phyloP scores from a whole-genome alignment of 2,113 vertebrate genomes.

The Nerophis lumbriciformis region DNA sequence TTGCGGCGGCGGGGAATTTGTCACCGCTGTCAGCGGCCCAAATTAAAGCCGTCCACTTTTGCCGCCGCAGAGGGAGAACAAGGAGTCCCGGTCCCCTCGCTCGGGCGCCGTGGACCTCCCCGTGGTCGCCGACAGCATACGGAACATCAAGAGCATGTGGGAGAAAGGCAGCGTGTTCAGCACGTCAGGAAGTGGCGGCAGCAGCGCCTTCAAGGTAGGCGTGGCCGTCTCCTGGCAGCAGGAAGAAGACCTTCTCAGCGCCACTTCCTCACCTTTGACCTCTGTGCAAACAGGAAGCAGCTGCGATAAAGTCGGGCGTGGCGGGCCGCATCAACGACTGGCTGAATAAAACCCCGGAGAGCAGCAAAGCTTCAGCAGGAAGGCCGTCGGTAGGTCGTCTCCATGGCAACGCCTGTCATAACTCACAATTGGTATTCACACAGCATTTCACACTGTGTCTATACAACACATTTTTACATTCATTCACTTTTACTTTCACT shows the following conservation, averaged over 20 bases:
- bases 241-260: constrained; percentile 6
- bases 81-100: constrained; percentile 76
- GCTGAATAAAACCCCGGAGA: constrained; percentile 95
- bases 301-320: constrained; percentile 93
- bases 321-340: constrained; percentile 97
- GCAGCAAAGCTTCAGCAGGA: constrained; percentile 81
- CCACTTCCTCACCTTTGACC: constrained; percentile 57
- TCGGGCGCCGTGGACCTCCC: constrained; percentile 82
- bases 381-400: constrained; percentile 83
- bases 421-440: neutral
- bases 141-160: constrained; percentile 98
- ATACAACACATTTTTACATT: too few species aligned
- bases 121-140: constrained; percentile 83
- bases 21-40: neutral
- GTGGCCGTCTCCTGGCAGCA: neutral
- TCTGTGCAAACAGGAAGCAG: constrained; percentile 82
- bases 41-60: constrained; percentile 3
- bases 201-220: constrained; percentile 82
- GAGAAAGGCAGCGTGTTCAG: constrained; percentile 89
- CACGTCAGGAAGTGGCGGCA: constrained; percentile 72
- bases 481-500: too few species aligned
- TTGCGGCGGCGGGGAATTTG: constrained; percentile 3
- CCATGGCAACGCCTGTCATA: constrained; percentile 7
- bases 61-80: constrained; percentile 74
- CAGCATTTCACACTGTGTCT: neutral